Percentiles rank a stretch among this genome's conserved stretches.
phyloP scores from a whole-genome alignment of 2,888 invertebrate genomes.

The Cantharis rustica region DNA sequence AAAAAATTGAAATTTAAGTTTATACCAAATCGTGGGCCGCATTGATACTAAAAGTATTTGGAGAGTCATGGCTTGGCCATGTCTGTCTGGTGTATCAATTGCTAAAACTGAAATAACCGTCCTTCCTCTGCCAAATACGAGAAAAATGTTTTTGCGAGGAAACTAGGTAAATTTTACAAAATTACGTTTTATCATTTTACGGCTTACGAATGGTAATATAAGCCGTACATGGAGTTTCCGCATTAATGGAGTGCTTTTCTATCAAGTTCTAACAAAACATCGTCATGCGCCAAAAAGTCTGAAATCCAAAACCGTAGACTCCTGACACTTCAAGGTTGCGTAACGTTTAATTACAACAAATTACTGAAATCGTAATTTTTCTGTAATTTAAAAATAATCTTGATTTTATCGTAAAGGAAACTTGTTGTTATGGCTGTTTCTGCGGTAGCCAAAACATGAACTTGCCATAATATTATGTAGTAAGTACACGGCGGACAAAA shows the following conservation, averaged over 20 bases:
- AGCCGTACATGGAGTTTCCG: conserved; percentile 14
- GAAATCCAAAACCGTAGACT: conserved; percentile 20
- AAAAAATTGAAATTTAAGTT: too few relatives aligned
- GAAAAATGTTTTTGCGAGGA: too few relatives aligned
- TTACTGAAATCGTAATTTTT: neutral
- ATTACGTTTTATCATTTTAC: too few relatives aligned
- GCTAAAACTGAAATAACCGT: too few relatives aligned
- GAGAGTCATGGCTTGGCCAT: too few relatives aligned
- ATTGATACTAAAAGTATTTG: too few relatives aligned
- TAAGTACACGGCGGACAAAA: too few relatives aligned
- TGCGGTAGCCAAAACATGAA: neutral
- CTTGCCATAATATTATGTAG: neutral
- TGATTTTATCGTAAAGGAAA: neutral
- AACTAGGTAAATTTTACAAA: too few relatives aligned
- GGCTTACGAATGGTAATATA: neutral
- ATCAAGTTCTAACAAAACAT: neutral
- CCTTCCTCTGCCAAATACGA: too few relatives aligned
- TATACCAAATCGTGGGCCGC: too few relatives aligned
- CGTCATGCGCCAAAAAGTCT: conserved; percentile 26
- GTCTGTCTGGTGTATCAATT: too few relatives aligned
- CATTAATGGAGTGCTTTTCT: conserved; percentile 17
- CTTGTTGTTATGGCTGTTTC: neutral
- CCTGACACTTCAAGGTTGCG: conserved; percentile 10
- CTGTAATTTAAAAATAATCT: neutral
- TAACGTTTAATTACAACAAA: neutral